Conservation (phyloP, 2,888 invertebrate genomes). For the Callinectes sapidus region DNA sequence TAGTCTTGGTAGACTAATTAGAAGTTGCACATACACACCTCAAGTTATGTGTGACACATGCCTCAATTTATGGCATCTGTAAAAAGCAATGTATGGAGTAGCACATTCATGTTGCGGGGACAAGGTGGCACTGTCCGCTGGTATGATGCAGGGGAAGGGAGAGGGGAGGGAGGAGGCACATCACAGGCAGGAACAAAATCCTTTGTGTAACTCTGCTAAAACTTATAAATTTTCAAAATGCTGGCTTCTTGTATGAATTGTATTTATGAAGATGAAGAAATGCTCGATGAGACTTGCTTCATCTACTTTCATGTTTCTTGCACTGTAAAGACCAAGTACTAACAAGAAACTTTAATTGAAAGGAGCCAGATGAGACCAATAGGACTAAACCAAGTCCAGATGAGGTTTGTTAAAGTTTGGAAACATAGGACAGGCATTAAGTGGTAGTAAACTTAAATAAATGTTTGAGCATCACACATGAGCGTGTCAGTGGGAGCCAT, state of each 20-base stretch:
- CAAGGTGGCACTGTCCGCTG: neutral
- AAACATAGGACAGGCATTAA: neutral
- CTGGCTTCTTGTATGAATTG: neutral
- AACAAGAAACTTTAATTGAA: neutral
- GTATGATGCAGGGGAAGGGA: neutral
- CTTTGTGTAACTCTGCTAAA: conserved; percentile 17
- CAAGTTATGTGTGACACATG: neutral
- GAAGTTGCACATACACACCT: neutral
- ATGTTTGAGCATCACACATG: neutral
- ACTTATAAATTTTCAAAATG: neutral
- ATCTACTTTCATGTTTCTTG: neutral
- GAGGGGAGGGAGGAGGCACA: neutral
- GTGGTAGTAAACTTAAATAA: neutral
- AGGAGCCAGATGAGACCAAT: neutral
- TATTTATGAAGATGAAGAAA: neutral
- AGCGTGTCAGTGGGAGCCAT: neutral
- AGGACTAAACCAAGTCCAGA: neutral
- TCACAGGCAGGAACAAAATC: neutral
- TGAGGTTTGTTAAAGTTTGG: neutral
- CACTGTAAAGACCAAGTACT: neutral
- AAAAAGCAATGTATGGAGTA: neutral
- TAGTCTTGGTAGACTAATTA: neutral
- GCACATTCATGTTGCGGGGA: neutral
- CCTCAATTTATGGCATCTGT: neutral
- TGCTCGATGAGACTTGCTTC: neutral